phyloP scores from a whole-genome alignment of 2,797 vertebrate species.

The Anniella stebbinsi region DNA sequence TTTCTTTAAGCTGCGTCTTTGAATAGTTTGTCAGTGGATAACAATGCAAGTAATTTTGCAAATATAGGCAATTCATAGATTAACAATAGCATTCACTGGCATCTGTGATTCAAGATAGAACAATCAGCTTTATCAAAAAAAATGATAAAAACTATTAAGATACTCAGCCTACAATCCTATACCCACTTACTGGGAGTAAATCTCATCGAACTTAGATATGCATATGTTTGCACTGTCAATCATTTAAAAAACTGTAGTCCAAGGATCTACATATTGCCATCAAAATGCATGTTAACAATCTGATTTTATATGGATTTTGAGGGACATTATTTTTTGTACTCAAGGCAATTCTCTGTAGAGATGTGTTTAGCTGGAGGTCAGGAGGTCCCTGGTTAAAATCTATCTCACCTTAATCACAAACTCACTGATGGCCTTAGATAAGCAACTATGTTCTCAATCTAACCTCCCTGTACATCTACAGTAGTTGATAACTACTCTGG shows the following conservation, averaged over 20 bases:
- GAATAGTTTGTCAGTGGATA: constrained; percentile 66
- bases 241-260: neutral
- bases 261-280: neutral
- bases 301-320: constrained; percentile 3
- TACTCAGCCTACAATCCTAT: neutral
- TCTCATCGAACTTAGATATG: neutral
- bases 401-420: neutral
- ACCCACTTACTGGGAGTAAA: neutral
- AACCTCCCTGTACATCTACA: neutral
- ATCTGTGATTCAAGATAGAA: constrained; percentile 62
- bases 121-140: constrained; percentile 51
- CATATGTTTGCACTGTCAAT: neutral
- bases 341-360: constrained; percentile 23
- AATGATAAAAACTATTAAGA: constrained; percentile 46
- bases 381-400: neutral
- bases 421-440: neutral
- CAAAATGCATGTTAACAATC: neutral
- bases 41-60: constrained; percentile 77
- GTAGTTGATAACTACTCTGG: neutral
- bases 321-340: constrained; percentile 30
- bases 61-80: constrained; percentile 68
- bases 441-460: neutral
- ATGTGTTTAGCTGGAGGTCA: neutral
- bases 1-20: constrained; percentile 63
- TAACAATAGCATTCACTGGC: constrained; percentile 55